phyloP scores from a whole-genome alignment of 1,140 invertebrate species.

The Polypedilum pembai region DNA sequence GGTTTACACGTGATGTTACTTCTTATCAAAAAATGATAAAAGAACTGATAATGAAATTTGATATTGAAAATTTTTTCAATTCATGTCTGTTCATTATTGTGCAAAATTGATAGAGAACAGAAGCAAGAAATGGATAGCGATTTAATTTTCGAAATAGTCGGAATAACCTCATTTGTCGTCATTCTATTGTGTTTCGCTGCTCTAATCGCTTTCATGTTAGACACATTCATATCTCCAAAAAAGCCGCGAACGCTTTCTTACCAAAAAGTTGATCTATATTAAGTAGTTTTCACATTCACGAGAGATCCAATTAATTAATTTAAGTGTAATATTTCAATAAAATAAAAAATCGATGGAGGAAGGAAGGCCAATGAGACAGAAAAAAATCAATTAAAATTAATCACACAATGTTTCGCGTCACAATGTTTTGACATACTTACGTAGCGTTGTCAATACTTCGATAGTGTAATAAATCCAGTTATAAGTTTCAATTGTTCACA shows the following conservation, averaged over 20 bases:
- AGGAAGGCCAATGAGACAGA: no score
- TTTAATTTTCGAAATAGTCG: neutral
- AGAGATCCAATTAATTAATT: no score
- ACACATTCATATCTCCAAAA: neutral
- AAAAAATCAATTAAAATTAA: slow-evolving; percentile 20
- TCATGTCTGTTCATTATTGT: no score
- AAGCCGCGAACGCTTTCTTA: neutral
- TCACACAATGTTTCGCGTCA: neutral
- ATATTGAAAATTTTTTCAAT: no score
- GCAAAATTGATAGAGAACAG: neutral
- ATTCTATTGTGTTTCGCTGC: neutral
- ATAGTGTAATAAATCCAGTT: slow-evolving; percentile 9
- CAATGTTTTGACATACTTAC: no score
- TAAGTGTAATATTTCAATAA: no score
- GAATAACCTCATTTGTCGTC: neutral
- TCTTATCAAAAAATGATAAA: no score
- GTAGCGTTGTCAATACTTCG: no score
- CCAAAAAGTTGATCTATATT: neutral
- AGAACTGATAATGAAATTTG: no score
- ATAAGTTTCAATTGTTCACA: neutral
- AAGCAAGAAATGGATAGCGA: neutral
- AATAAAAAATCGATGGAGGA: no score
- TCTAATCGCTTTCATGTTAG: neutral
- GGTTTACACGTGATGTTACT: no score
- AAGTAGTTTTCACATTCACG: neutral